Percentiles rank a stretch among this genome's conserved stretches.
phyloP scores from a whole-genome alignment of 2,797 vertebrate species.

The Cossypha dichroa region DNA sequence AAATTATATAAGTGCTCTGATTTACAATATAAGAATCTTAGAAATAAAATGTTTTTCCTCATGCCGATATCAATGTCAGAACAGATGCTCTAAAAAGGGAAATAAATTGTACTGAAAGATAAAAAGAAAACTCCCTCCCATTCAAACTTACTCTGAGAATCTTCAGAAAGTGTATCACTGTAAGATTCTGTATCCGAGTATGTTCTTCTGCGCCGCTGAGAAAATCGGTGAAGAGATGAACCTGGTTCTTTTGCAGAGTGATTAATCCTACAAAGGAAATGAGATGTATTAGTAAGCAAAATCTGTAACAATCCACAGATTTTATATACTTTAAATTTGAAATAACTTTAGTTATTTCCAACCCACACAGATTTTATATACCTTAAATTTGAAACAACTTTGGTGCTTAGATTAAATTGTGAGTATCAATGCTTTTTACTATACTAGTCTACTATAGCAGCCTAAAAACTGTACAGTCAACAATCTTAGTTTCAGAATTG shows the following conservation, averaged over 20 bases:
- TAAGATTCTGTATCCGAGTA: constrained; percentile 83
- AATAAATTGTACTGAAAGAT: not conserved
- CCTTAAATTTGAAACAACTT: not conserved
- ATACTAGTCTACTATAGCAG: not conserved
- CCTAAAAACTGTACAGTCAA: not conserved
- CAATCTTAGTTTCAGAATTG: not conserved
- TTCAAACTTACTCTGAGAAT: constrained; percentile 84
- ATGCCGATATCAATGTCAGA: not conserved
- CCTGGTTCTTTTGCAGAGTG: constrained; percentile 76
- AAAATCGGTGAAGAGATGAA: constrained; percentile 70
- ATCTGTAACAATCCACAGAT: not conserved
- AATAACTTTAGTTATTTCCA: not conserved
- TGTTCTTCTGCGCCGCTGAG: constrained; percentile 79
- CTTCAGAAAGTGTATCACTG: constrained; percentile 75
- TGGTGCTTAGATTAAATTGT: not conserved
- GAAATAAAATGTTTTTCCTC: not conserved
- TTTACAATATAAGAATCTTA: not conserved
- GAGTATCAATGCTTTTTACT: not conserved
- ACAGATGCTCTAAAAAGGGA: not conserved
- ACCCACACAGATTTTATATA: not conserved
- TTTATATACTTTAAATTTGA: not conserved
- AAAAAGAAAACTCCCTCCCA: not conserved
- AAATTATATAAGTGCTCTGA: not conserved
- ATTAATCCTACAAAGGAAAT: constrained; percentile 76
- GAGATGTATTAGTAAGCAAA: not conserved